Evolutionary conservation across 2,113 vertebrate species (phyloP), one percentile per base, ranked within the genome.

Genomic region (Etheostoma cragini): DNA sequence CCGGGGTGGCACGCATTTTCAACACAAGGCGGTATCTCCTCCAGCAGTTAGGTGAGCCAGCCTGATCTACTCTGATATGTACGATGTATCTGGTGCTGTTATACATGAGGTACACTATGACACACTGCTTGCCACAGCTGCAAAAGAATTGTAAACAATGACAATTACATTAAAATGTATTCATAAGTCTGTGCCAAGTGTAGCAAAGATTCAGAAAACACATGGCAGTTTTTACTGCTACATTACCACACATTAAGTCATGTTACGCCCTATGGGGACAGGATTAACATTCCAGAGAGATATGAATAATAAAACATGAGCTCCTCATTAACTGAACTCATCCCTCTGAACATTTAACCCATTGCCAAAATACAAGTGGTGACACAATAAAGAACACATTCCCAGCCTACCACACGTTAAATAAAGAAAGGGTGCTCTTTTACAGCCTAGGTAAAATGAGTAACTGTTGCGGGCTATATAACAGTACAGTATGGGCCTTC

Each of bases 1-100:
- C 98, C 0, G 98, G 98, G 22, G 97, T 99, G 81, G 98, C 98
- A 8, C 96, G 98, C 82, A 99, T 99, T 91, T 99, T 99, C 86
- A 99, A 99, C 92, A 99, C 98, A 6, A 96, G 98, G 76, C 96
- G 97, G 93, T 98, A 98, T 76, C 95, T 98, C 73, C 91, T 99
- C 60, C 98, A 99, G 70, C 96, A 98, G 80, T 88, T 99, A 91
- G 98, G 98, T 99, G 91, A 93, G 87, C 71, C 45, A 2, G 11
- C 3, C 8, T 17, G 6, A 21, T 42, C 45, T 49, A 5, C 17
- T 53, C 15, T n/a, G 38, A 72, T n/a, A 7, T 8, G 1, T 19
- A 19, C 8, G 8, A 38, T 8, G n/a, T 13, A 15, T 49, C 22
- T 57, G 16, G n/a, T 64, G 17, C n/a, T 15, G 35, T 19, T 50